Conservation (phyloP, 2,113 vertebrate species). For the Cyphotilapia sp. region DNA sequence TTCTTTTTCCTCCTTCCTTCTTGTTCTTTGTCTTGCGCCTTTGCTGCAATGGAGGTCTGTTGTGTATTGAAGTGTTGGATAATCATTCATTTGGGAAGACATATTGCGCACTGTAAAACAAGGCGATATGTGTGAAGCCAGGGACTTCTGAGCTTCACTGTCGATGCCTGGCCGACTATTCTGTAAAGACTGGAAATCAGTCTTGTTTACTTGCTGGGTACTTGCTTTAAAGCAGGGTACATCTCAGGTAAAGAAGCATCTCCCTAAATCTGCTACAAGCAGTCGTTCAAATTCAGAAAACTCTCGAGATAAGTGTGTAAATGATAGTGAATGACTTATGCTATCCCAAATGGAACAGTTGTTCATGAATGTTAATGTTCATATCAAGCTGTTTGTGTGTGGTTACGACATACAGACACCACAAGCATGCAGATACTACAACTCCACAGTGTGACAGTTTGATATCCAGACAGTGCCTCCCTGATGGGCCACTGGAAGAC, state of each 20-base stretch:
- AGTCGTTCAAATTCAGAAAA: constrained; percentile 18
- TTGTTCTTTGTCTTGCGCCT: constrained; percentile 9
- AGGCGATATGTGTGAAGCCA: constrained; percentile 37
- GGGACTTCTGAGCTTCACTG: constrained; percentile 24
- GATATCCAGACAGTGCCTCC: constrained; percentile 10
- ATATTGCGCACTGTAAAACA: constrained; percentile 44
- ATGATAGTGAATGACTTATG: constrained; percentile 25
- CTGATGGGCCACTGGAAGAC: constrained; percentile 31
- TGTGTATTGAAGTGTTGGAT: constrained; percentile 63
- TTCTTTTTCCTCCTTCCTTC: constrained; percentile 22
- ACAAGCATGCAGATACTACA: constrained; percentile 2
- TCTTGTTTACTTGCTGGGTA: not conserved
- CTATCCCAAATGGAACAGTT: constrained; percentile 16
- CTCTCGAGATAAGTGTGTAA: constrained; percentile 13
- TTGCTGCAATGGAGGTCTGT: constrained; percentile 48
- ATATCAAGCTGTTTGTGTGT: constrained; percentile 13
- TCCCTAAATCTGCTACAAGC: constrained; percentile 1
- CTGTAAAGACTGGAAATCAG: not conserved
- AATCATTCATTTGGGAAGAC: constrained; percentile 67
- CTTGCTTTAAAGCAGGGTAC: not conserved
- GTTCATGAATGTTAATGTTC: constrained; percentile 49
- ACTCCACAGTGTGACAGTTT: constrained; percentile 25
- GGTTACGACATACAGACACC: constrained; percentile 17
- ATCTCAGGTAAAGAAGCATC: constrained; percentile 9
- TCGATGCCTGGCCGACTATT: constrained; percentile 4